These are phyloP conservation scores for Phrynocephalus vlangalii DNA, from an alignment of 2,797 vertebrate species.

Conservation along the genomic window DNA sequence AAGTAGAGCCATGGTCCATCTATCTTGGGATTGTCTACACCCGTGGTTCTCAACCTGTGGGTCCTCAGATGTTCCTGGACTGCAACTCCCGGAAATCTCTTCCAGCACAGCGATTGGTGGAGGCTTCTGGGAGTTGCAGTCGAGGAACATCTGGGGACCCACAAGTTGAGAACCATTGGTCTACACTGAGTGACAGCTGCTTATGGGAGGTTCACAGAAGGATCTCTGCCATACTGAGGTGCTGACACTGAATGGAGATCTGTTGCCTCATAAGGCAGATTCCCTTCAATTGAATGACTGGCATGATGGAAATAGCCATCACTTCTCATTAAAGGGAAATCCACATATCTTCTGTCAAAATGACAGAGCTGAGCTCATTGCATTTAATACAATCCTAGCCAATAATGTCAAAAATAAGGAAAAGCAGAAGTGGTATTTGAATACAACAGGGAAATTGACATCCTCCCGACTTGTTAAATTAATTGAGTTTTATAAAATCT, in stretches of 20 bases:
- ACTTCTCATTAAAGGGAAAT: neutral
- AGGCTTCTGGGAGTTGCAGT: no score
- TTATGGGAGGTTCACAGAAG: neutral
- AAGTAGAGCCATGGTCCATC: neutral
- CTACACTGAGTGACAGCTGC: neutral
- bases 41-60: no score
- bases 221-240: no score
- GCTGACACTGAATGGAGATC: neutral
- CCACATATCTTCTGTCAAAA: neutral
- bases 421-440: neutral
- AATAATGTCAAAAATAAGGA: constrained; percentile 9
- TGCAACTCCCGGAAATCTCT: no score
- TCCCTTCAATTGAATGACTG: neutral
- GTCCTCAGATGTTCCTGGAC: no score
- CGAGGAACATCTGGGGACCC: no score
- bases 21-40: neutral
- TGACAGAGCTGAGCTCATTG: neutral
- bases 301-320: neutral
- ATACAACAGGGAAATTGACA: constrained; percentile 31
- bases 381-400: constrained; percentile 3
- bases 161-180: no score
- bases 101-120: no score
- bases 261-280: neutral
- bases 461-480: constrained; percentile 36
- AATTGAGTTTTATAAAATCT: constrained; percentile 41